Conservation (phyloP, 2,888 invertebrate genomes). For the Chironomus riparius region DNA sequence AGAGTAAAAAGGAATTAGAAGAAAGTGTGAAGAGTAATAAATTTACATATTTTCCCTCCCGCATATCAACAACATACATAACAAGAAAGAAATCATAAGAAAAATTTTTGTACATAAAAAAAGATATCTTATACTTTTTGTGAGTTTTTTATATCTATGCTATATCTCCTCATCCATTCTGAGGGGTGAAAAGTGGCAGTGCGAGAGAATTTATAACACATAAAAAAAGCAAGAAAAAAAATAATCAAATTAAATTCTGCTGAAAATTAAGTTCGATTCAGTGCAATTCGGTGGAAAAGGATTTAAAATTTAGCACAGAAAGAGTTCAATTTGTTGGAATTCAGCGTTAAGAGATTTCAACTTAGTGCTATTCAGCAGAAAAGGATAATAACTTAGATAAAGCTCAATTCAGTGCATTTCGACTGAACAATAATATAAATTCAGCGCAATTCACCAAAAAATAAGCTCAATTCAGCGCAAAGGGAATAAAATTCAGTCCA, state of each 20-base stretch:
- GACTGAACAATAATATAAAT: no score
- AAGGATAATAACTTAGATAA: no score
- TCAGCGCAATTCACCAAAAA: background rate
- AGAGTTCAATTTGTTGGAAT: no score
- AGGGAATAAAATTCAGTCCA: no score
- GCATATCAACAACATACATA: background rate
- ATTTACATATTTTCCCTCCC: conserved; percentile 14
- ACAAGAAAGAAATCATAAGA: background rate
- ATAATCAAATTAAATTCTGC: no score
- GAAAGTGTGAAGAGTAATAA: background rate
- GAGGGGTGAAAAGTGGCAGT: background rate
- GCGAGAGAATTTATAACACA: background rate
- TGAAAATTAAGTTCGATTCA: no score
- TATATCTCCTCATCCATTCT: background rate
- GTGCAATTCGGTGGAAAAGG: background rate
- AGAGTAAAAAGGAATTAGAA: background rate
- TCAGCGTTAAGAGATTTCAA: no score
- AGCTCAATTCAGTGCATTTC: no score
- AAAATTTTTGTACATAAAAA: background rate
- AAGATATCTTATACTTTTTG: background rate
- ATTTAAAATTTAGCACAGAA: background rate
- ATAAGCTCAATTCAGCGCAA: no score
- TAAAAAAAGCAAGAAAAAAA: background rate
- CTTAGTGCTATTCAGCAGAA: no score
- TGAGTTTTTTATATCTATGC: background rate